Conservation (phyloP, 2,113 vertebrate species). For the Solea solea region DNA sequence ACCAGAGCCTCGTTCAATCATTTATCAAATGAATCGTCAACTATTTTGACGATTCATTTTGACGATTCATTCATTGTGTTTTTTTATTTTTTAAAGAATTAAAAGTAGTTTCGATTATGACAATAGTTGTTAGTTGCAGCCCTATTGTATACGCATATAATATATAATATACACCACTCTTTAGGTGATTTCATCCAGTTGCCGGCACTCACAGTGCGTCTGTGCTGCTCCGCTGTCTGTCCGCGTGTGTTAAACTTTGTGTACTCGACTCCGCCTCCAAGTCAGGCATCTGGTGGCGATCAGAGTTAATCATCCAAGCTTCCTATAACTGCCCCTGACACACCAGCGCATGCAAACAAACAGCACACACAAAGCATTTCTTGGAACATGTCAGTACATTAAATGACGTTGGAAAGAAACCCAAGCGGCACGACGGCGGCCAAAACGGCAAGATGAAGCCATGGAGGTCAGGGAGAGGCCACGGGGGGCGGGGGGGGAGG, state of each 20-base stretch:
- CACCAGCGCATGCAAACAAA: conserved; percentile 43
- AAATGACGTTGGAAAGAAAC: conserved; percentile 27
- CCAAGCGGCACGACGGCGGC: not conserved
- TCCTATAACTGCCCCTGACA: conserved; percentile 59
- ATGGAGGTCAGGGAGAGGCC: conserved; percentile 11
- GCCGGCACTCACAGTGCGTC: conserved; percentile 20
- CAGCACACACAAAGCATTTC: conserved; percentile 31
- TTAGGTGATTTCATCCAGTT: not conserved
- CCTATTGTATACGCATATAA: too few relatives aligned
- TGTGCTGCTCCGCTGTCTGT: conserved; percentile 5
- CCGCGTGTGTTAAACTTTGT: conserved; percentile 24
- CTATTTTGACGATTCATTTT: too few relatives aligned
- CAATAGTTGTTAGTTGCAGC: too few relatives aligned
- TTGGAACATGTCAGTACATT: conserved; percentile 42
- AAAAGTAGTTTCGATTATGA: too few relatives aligned
- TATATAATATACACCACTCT: too few relatives aligned
- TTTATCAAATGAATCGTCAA: too few relatives aligned
- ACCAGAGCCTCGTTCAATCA: too few relatives aligned
- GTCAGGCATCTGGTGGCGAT: conserved; percentile 74
- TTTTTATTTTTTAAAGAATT: too few relatives aligned
- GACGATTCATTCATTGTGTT: too few relatives aligned
- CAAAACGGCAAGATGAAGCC: conserved; percentile 10
- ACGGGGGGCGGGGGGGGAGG: not conserved
- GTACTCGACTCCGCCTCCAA: conserved; percentile 39
- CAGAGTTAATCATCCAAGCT: conserved; percentile 77